Evolutionary conservation across 92 coral and sea anemone species (phyloP).

Genomic region (Parazoanthus swiftii): DNA sequence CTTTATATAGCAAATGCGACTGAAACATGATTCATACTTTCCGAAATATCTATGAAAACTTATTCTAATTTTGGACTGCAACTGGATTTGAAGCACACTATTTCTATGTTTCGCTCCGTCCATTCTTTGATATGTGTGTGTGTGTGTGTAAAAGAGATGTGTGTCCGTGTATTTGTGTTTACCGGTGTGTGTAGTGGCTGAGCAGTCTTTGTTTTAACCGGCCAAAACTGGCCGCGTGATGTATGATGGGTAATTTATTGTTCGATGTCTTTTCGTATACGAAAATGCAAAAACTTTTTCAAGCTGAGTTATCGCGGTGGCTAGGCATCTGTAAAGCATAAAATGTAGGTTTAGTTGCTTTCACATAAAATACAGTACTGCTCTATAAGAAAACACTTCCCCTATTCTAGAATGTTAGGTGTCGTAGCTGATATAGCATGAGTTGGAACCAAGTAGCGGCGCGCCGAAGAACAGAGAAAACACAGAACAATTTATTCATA

Average conservation of each 20-base stretch:
- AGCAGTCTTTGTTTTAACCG: no score
- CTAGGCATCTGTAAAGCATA: not conserved
- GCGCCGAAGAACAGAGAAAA: not conserved
- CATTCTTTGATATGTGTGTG: not conserved
- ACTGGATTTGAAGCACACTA: not conserved
- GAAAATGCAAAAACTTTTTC: not conserved
- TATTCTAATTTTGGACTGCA: not conserved
- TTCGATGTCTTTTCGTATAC: not conserved
- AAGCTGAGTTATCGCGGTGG: not conserved
- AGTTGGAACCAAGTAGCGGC: not conserved
- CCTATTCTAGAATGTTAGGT: not conserved
- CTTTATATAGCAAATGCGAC: not conserved
- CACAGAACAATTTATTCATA: not conserved
- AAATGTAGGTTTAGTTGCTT: not conserved
- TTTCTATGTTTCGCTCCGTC: not conserved
- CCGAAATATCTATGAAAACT: not conserved
- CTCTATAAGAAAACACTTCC: not conserved
- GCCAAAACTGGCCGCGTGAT: not conserved
- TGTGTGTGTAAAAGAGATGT: not conserved
- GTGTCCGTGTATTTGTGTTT: not conserved
- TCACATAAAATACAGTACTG: not conserved
- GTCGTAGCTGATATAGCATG: not conserved
- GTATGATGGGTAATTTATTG: not conserved
- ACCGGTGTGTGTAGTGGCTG: not conserved
- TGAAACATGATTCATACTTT: constrained; percentile 17